phyloP scores from a whole-genome alignment of 2,888 invertebrate genomes.

The Micoletzkya japonica region DNA sequence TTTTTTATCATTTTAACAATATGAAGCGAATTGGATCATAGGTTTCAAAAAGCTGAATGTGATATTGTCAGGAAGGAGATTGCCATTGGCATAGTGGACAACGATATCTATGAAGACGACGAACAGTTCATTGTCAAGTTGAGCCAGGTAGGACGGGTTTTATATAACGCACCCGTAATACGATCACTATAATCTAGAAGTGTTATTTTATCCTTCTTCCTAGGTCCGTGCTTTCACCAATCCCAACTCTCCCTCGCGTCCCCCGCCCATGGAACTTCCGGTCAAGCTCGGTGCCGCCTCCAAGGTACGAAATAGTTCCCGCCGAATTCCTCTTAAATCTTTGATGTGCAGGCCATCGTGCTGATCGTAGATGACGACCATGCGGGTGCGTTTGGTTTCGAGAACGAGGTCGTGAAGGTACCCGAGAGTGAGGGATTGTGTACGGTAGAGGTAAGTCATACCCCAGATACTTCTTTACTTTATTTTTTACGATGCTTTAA shows the following conservation, averaged over 20 bases:
- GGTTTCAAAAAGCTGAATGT: not conserved
- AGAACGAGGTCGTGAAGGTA: conserved; percentile 71
- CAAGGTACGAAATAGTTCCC: conserved; percentile 43
- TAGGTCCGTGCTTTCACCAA: conserved; percentile 41
- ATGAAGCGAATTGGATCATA: not conserved
- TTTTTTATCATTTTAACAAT: not conserved
- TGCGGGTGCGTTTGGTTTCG: conserved; percentile 91
- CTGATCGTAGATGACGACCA: conserved; percentile 99
- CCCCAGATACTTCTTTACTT: not conserved
- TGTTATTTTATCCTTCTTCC: not conserved
- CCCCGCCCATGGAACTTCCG: conserved; percentile 35
- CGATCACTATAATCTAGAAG: not conserved
- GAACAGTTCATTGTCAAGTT: conserved; percentile 92
- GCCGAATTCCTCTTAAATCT: not conserved
- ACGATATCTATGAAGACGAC: conserved; percentile 97
- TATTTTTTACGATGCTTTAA: not conserved
- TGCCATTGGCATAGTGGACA: conserved; percentile 89
- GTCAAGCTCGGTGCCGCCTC: conserved; percentile 81
- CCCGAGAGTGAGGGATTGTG: conserved; percentile 72
- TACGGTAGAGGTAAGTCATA: conserved; percentile 38
- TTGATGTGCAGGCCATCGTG: conserved; percentile 72
- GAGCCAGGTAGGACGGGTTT: conserved; percentile 64
- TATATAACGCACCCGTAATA: not conserved
- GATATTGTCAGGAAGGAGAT: conserved; percentile 75
- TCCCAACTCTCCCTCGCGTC: not conserved